phyloP scores from a whole-genome alignment of 2,888 invertebrate genomes.

The Allygus modestus region DNA sequence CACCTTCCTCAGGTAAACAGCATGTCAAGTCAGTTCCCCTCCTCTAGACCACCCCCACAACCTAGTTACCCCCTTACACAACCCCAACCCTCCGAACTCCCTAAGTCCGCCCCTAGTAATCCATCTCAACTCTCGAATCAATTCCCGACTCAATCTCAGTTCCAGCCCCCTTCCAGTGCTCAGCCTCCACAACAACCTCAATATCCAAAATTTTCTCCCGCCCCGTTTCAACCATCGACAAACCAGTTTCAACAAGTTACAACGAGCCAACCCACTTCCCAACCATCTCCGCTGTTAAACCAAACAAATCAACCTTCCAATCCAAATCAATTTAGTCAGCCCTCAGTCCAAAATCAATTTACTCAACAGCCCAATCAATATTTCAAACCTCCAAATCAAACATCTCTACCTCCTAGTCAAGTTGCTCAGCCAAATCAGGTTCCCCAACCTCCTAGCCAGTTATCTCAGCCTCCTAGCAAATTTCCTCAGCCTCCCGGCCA shows the following conservation, averaged over 20 bases:
- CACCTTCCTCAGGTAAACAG: constrained; percentile 13
- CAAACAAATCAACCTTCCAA: not conserved
- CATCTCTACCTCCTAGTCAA: constrained; percentile 25
- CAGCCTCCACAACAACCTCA: not conserved
- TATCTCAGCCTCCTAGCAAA: not conserved
- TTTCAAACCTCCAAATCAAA: constrained; percentile 32
- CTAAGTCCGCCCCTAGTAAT: not conserved
- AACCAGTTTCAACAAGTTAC: constrained; percentile 47
- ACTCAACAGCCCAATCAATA: constrained; percentile 22
- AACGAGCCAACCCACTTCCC: constrained; percentile 8
- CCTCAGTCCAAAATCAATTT: constrained; percentile 15
- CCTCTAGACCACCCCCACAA: constrained; percentile 14
- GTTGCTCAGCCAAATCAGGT: constrained; percentile 22
- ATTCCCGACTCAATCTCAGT: not conserved
- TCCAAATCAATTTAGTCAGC: constrained; percentile 5
- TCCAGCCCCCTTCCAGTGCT: not conserved
- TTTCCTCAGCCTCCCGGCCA: constrained; percentile 18
- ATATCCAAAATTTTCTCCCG: constrained; percentile 1
- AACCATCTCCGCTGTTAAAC: constrained; percentile 3
- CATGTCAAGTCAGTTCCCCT: not conserved
- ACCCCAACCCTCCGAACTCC: not conserved
- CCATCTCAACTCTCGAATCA: not conserved
- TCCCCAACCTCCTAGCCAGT: constrained; percentile 40
- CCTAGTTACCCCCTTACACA: not conserved
- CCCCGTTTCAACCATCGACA: constrained; percentile 39